Percentiles rank a stretch among this genome's conserved stretches.
Evolutionary conservation across 2,888 invertebrate species (phyloP).

Genomic region (Netelia virgata): DNA sequence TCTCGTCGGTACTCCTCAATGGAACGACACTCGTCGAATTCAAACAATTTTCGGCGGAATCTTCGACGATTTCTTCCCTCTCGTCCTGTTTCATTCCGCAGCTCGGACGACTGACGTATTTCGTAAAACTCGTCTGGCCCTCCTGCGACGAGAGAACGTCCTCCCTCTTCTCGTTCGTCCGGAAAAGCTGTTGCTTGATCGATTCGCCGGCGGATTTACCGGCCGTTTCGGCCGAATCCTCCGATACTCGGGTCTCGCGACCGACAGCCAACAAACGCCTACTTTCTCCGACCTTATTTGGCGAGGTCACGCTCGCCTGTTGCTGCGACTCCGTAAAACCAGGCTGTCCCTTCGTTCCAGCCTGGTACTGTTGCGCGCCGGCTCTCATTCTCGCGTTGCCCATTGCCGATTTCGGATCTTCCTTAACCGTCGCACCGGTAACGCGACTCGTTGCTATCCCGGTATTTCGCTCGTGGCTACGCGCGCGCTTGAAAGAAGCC

Average conservation of each 20-base stretch:
- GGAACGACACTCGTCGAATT: slow-evolving; percentile 1
- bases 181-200: slow-evolving; percentile 42
- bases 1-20: slow-evolving; percentile 34
- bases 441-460: slow-evolving; percentile 45
- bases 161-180: slow-evolving; percentile 34
- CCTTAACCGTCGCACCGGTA: slow-evolving; percentile 52
- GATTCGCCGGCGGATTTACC: slow-evolving; percentile 71
- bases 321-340: slow-evolving; percentile 64
- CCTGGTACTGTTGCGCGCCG: slow-evolving; percentile 65
- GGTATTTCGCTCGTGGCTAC: slow-evolving; percentile 72
- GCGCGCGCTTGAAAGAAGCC: slow-evolving; percentile 76
- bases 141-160: neutral
- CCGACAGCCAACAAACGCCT: slow-evolving; percentile 70
- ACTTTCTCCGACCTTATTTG: slow-evolving; percentile 81
- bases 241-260: slow-evolving; percentile 71
- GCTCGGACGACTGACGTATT: slow-evolving; percentile 7
- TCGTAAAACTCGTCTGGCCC: slow-evolving; percentile 31
- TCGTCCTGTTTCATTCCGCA: slow-evolving; percentile 30
- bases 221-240: slow-evolving; percentile 64
- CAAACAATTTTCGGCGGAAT: slow-evolving; percentile 11
- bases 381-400: slow-evolving; percentile 74
- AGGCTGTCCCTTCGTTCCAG: slow-evolving; percentile 73
- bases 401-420: slow-evolving; percentile 54
- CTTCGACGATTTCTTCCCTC: slow-evolving; percentile 13
- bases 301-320: slow-evolving; percentile 73